Conservation (phyloP, 2,888 invertebrate genomes). For the Notodonta ziczac region DNA sequence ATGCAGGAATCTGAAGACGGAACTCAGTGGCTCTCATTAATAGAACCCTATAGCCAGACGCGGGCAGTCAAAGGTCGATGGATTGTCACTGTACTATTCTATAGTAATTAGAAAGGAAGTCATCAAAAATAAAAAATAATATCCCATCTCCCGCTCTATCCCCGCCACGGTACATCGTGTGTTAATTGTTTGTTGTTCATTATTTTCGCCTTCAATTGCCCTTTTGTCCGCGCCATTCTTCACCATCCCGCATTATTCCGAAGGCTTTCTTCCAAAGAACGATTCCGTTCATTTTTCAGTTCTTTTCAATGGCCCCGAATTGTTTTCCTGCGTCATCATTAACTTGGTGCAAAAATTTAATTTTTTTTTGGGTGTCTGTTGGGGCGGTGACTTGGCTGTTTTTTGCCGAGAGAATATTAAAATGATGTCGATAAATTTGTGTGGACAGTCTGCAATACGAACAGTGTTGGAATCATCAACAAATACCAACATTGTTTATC, state of each 20-base stretch:
- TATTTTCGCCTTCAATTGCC: constrained; percentile 84
- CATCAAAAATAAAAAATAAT: too few relatives aligned
- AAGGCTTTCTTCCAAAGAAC: constrained; percentile 74
- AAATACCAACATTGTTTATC: too few relatives aligned
- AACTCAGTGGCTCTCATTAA: too few relatives aligned
- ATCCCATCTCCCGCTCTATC: constrained; percentile 32
- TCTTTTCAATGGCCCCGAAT: constrained; percentile 71
- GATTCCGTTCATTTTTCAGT: constrained; percentile 77
- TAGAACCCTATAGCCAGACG: too few relatives aligned
- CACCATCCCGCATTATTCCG: constrained; percentile 72
- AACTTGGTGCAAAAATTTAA: constrained; percentile 59
- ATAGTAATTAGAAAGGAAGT: too few relatives aligned
- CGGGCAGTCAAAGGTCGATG: too few relatives aligned
- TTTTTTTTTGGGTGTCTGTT: constrained; percentile 20
- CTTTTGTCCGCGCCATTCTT: constrained; percentile 76
- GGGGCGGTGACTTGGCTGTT: not conserved
- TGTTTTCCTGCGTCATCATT: constrained; percentile 78
- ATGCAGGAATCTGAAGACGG: too few relatives aligned
- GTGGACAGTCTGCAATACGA: not conserved
- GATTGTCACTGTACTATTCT: too few relatives aligned
- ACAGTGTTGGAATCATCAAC: too few relatives aligned
- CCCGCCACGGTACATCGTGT: constrained; percentile 59
- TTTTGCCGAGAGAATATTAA: not conserved
- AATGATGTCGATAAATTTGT: not conserved
- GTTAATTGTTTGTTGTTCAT: constrained; percentile 84